These are phyloP conservation scores for Siniperca scherzeri DNA, from an alignment of 2,797 vertebrate genomes.

Conservation along the genomic window DNA sequence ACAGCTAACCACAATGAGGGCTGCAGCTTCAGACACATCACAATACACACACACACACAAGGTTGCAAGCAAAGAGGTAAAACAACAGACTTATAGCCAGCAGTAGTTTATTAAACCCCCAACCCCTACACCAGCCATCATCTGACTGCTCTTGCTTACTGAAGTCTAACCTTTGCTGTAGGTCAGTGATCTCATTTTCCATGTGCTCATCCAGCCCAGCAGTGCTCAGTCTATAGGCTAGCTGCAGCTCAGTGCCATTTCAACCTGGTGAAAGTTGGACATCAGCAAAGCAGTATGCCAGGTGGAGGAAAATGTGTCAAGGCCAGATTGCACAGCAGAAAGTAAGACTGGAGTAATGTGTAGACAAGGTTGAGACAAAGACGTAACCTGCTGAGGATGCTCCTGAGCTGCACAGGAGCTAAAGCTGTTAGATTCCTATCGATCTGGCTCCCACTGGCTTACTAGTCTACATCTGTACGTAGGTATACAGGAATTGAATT, in stretches of 20 bases:
- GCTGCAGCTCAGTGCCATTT: conserved; percentile 57
- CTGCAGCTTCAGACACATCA: conserved; percentile 43
- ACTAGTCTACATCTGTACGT: conserved; percentile 68
- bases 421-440: conserved; percentile 67
- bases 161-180: conserved; percentile 79
- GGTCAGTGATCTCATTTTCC: conserved; percentile 81
- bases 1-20: conserved; percentile 52
- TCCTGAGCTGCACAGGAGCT: conserved; percentile 53
- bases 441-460: conserved; percentile 67
- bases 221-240: conserved; percentile 55
- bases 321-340: conserved; percentile 55
- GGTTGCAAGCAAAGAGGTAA: conserved; percentile 43
- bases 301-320: conserved; percentile 53
- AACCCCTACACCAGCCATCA: conserved; percentile 58
- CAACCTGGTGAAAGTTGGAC: conserved; percentile 61
- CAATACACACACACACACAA: conserved; percentile 22
- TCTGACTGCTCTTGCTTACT: conserved; percentile 74
- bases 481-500: conserved; percentile 75
- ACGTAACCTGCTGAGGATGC: conserved; percentile 61
- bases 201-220: conserved; percentile 66
- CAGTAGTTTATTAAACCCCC: conserved; percentile 72
- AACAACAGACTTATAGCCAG: conserved; percentile 66
- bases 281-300: conserved; percentile 55
- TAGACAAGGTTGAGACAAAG: conserved; percentile 62
- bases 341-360: conserved; percentile 32